A percentile compares a stretch with the other conserved stretches of the same genome.
Conservation (phyloP, 2,888 invertebrate genomes). For the Ptilodon capucinus region DNA sequence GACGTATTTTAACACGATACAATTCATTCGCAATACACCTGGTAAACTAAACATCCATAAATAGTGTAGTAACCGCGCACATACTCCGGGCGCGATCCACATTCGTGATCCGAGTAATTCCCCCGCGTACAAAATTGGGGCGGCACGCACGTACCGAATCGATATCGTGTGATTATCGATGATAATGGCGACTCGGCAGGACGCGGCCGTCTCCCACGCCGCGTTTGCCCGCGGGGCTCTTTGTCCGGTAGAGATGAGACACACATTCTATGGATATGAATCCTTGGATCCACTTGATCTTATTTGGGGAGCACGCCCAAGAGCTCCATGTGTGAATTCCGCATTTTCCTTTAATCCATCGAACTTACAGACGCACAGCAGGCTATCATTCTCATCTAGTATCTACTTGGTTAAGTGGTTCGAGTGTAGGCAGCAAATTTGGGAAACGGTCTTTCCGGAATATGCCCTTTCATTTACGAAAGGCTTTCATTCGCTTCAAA, state of each 20-base stretch:
- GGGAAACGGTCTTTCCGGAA: too few relatives aligned
- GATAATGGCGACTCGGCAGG: constrained; percentile 51
- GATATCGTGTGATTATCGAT: constrained; percentile 78
- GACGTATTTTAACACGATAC: too few relatives aligned
- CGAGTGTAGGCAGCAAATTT: too few relatives aligned
- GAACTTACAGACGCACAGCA: too few relatives aligned
- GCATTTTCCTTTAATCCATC: too few relatives aligned
- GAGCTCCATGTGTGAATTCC: too few relatives aligned
- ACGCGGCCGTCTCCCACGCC: constrained; percentile 36
- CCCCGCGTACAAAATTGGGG: constrained; percentile 53
- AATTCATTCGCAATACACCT: too few relatives aligned
- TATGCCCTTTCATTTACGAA: too few relatives aligned
- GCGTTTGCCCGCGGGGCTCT: constrained; percentile 35
- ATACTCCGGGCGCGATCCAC: neutral
- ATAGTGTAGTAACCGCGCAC: constrained; percentile 12
- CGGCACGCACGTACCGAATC: constrained; percentile 64
- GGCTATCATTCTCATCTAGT: too few relatives aligned
- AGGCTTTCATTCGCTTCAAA: too few relatives aligned
- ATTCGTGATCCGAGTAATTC: constrained; percentile 20
- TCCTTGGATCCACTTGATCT: neutral
- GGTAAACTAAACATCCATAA: constrained; percentile 4
- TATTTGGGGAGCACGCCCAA: too few relatives aligned
- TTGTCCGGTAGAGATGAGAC: constrained; percentile 12
- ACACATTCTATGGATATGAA: constrained; percentile 5
- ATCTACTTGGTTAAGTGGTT: too few relatives aligned